Base-by-base conservation (phyloP, 2,113 vertebrate species). In the Lepidiolamprologus cunningtoni region DNA sequence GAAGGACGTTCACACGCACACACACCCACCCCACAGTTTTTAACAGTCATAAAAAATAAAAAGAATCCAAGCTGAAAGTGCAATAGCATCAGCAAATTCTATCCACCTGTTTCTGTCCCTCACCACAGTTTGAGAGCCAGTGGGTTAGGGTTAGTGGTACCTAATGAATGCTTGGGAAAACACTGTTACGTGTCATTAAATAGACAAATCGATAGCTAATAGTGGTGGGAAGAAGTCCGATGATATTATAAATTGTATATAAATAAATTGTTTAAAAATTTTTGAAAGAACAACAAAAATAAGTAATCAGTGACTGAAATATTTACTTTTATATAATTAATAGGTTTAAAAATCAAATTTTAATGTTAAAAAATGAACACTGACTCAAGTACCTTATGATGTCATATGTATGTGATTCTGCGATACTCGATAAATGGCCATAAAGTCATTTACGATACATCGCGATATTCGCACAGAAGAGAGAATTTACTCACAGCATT, bases 201-300 rank as follows among this genome's bases (percentile, higher is more conserved):
- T 66, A 13, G 61, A 37, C 6, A 66, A 66, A 68, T 68, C 7
- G 7, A 37, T 2, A 78, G 3, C 9, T 78, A 11, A 82, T 19
- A 31, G 14, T 5, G 54, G 42, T 81, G 54, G 10, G 6, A 19
- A 17, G 10, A 78, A 50, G 42, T 31, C 17, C 1, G 42, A 73
- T 8, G 23, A 47, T 47, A 26, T 76, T 47, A 47, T 47, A 47
- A 47, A 47, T 47, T 47, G 45, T 47, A 47, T 47, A 47, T 47
- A 47, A 17, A 47, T 47, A 47, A 58, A 42, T 8, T 66, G 61
- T 7, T 40, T 28, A 21, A 26, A 26, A 1, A 0, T 0, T 7
- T 63, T 40, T 19, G 19, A 81, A 23, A 31, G 23, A 81, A 61
- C 23, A 17, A 5, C 7, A 81, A 61, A 82, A 61, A 19, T 28